Percentiles rank a stretch among this genome's conserved stretches.
Evolutionary conservation across 2,888 invertebrate genomes (phyloP).

Genomic region (Leucoma salicis): DNA sequence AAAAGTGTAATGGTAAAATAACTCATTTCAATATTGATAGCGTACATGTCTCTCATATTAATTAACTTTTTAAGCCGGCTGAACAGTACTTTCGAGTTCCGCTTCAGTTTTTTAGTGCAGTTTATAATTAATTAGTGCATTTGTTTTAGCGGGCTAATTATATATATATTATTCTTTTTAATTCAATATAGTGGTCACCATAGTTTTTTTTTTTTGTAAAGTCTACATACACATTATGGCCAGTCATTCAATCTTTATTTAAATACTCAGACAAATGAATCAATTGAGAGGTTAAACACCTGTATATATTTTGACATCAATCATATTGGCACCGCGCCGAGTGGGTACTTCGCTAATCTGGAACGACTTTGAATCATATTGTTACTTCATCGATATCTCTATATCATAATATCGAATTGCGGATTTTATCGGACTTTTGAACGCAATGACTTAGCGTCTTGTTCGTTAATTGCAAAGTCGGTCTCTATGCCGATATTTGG

Average conservation of each 20-base stretch:
- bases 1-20: too few species aligned
- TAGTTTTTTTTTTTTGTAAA: too few species aligned
- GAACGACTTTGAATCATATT: slow-evolving; percentile 7
- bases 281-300: slow-evolving; percentile 30
- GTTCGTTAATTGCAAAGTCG: slow-evolving; percentile 1
- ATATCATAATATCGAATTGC: slow-evolving; percentile 6
- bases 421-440: slow-evolving; percentile 12
- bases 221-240: background rate
- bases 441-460: background rate
- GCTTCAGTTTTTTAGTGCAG: too few species aligned
- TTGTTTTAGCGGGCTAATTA: too few species aligned
- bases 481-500: slow-evolving; percentile 1
- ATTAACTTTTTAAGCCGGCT: too few species aligned
- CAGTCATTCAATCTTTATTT: slow-evolving; percentile 9
- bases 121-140: too few species aligned
- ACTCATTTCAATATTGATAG: too few species aligned
- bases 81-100: too few species aligned
- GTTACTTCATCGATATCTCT: slow-evolving; percentile 7
- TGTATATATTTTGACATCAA: slow-evolving; percentile 34
- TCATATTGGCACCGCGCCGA: slow-evolving; percentile 28
- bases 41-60: too few species aligned
- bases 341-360: slow-evolving; percentile 10
- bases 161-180: too few species aligned
- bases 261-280: slow-evolving; percentile 17
- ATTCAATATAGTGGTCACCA: too few species aligned